Base-by-base conservation (phyloP, 30 jellyfish, hydroid and myxozoan genomes). In the Aurelia sp. region DNA sequence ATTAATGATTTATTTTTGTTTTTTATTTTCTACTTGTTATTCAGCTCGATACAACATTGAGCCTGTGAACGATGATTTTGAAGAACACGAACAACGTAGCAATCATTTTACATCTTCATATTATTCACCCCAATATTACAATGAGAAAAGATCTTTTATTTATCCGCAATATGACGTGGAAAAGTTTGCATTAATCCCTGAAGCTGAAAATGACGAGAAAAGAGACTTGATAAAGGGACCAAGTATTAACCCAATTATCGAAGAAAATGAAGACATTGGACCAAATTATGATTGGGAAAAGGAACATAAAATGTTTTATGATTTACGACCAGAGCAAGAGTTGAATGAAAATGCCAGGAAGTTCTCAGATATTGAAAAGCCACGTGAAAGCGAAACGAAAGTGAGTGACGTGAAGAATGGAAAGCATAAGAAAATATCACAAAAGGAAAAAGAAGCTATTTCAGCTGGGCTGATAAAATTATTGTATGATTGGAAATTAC, bases 161-260 rank as follows among this genome's bases (percentile, higher is more conserved):
- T 84, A 72, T 65, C 93, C 93, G 18, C 81, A 73, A 48, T 59
- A 84, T 35, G 87, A 67, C 21, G 86, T 77, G 33, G 96, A 77
- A 37, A 68, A 53, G 58, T 87, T 63, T 48, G 81, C 90, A 7
- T 27, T 37, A 27, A 76, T 31, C n/a, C 88, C 96, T 8, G 96
- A 76, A 67, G 80, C 44, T 3, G 85, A 31, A 20, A 69, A 57
- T 61, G 93, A 71, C 55, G 87, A 73, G 58, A 84, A 73, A 62
- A 62, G 93, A 72, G 93, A 84, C 77, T 69, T 37, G 72, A 73
- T 84, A 8, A 86, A 81, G 71, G 98, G 99, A n/a, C 99, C 98
- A 16, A 95, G 99, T 68, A 90, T 74, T 79, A 78, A 76, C 76
- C 97, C 98, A 52, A 66, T 73, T 6, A 95, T 95, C 30, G 91